These are phyloP conservation scores for Drosophila anceps DNA, from an alignment of 2,888 invertebrate species.

Conservation along the genomic window DNA sequence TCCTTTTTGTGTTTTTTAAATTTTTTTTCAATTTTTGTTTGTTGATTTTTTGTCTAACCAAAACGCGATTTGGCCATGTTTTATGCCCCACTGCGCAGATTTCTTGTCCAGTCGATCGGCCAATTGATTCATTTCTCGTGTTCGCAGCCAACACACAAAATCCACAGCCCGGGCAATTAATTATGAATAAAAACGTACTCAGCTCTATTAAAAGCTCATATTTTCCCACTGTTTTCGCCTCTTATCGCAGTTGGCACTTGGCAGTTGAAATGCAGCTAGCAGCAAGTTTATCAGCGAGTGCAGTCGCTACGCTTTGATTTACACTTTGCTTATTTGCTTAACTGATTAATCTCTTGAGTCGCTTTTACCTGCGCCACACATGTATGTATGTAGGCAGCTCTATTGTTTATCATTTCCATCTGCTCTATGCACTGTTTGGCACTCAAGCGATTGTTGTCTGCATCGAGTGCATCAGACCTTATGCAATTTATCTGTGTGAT, in stretches of 20 bases:
- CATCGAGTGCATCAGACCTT: conserved; percentile 13
- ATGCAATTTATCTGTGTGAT: not conserved
- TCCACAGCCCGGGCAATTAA: conserved; percentile 62
- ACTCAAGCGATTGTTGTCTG: not conserved
- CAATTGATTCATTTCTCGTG: conserved; percentile 53
- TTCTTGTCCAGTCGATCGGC: conserved; percentile 21
- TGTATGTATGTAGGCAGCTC: not conserved
- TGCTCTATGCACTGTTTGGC: conserved; percentile 2
- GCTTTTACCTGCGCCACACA: conserved; percentile 22
- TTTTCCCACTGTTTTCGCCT: conserved; percentile 59
- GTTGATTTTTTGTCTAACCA: conserved; percentile 17
- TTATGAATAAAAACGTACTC: conserved; percentile 53
- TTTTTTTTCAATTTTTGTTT: conserved; percentile 18
- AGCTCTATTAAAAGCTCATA: conserved; percentile 22
- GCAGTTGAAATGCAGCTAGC: conserved; percentile 14
- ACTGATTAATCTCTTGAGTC: conserved; percentile 57
- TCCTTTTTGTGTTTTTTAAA: conserved; percentile 10
- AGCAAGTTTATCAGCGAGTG: conserved; percentile 37
- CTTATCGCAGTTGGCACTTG: conserved; percentile 34
- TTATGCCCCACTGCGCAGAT: conserved; percentile 49
- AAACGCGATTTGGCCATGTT: conserved; percentile 54
- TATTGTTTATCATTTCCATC: conserved; percentile 48
- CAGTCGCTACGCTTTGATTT: conserved; percentile 40
- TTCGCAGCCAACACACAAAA: conserved; percentile 38
- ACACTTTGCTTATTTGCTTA: conserved; percentile 56